Evolutionary conservation across 2,888 invertebrate species (phyloP).

Genomic region (Smittia aterrima): DNA sequence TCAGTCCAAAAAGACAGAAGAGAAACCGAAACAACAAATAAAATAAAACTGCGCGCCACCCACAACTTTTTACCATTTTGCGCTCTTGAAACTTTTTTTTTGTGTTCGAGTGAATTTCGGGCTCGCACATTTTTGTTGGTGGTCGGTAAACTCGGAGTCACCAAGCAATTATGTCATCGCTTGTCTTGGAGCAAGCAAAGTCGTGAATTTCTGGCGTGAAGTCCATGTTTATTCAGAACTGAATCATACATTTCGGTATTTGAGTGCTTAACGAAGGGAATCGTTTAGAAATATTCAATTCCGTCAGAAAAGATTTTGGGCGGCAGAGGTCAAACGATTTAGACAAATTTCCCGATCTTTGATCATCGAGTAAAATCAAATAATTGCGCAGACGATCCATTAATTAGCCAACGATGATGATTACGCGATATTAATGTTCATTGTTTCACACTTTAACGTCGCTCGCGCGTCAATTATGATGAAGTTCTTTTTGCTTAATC

Average conservation of each 20-base stretch:
- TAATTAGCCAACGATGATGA: constrained; percentile 5
- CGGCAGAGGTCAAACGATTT: too few species aligned
- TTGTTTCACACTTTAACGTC: constrained; percentile 22
- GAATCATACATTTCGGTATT: background rate
- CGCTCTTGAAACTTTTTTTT: background rate
- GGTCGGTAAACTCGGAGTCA: background rate
- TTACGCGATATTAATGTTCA: constrained; percentile 5
- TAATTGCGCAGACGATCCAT: background rate
- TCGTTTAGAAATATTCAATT: background rate
- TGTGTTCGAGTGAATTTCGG: background rate
- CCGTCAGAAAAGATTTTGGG: too few species aligned
- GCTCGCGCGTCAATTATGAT: background rate
- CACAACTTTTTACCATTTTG: constrained; percentile 6
- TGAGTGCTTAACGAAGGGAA: background rate
- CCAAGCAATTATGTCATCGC: constrained; percentile 17
- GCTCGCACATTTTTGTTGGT: background rate
- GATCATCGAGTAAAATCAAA: background rate
- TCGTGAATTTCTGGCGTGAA: constrained; percentile 10
- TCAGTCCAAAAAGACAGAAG: constrained; percentile 11
- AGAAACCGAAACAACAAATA: background rate
- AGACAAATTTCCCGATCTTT: background rate
- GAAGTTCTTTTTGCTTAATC: background rate
- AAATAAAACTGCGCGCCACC: constrained; percentile 17
- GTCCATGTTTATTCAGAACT: constrained; percentile 5
- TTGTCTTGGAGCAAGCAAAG: background rate